Base-by-base conservation (phyloP, 2,113 vertebrate genomes). In the Hirundichthys speculiger region DNA sequence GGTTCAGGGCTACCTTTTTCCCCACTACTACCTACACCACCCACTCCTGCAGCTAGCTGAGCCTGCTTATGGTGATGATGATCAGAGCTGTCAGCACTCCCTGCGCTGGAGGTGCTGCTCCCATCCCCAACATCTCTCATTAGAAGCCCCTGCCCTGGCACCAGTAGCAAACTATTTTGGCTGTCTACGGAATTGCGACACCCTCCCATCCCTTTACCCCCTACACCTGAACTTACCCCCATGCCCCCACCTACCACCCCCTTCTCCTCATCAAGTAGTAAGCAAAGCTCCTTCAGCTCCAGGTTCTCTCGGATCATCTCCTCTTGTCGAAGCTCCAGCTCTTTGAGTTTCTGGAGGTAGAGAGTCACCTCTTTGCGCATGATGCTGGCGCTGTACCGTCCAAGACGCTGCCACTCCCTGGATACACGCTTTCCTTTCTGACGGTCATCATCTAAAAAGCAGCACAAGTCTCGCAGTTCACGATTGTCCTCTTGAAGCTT, bases 401-500 rank as follows among this genome's bases (percentile, higher is more conserved):
- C 96, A 77, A 99, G 91, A 9, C 97, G 93, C 89, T 99, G 97
- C 96, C 97, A 99, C 78, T 99, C 97, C 1, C 96, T 93, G 46
- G 97, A 98, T 56, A 98, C 96, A 70, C 94, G 93, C 89, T 98
- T 98, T 75, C 96, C 96, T 77, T 98, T 99, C 92, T 99, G 97
- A 34, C 97, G 90, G 88, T 99, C 97, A 0, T 99, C 97, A 0
- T 99, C 97, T 82, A 99, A 90, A 86, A 99, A 99, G 69, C 97
- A 99, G 89, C 97, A 99, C 30, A 99, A 93, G 88, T 99, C 97
- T 73, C 97, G 86, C 87, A 99, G 93, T 41, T 99, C 97, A 57
- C 97, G 96, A 93, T 98, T 98, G 88, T 99, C 97, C 73, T 98
- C 96, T 75, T 98, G 97, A 73, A 99, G 94, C 80, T 98, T 98